phyloP scores from a whole-genome alignment of 2,888 invertebrate genomes.

The Eupithecia subfuscata region DNA sequence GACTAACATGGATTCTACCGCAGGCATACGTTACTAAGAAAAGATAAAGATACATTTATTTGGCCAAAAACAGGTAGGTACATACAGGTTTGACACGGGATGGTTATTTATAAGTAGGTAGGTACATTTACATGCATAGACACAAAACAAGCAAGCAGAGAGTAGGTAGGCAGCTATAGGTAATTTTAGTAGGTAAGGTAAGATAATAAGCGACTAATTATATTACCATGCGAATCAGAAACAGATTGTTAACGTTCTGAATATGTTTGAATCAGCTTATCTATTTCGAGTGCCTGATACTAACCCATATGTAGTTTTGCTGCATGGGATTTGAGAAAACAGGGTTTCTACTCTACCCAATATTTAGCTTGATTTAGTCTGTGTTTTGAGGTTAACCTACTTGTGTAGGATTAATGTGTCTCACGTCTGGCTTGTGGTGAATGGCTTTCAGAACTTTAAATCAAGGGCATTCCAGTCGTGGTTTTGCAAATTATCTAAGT shows the following conservation, averaged over 20 bases:
- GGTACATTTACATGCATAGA: too few species aligned
- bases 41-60: too few species aligned
- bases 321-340: background rate
- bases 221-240: background rate
- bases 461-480: slow-evolving; percentile 1
- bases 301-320: background rate
- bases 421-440: slow-evolving; percentile 35
- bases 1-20: too few species aligned
- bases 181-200: too few species aligned
- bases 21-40: too few species aligned
- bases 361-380: slow-evolving; percentile 56
- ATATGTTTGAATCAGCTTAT: background rate
- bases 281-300: background rate
- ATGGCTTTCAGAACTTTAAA: slow-evolving; percentile 7
- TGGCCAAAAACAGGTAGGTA: too few species aligned
- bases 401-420: slow-evolving; percentile 47
- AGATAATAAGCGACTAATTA: too few species aligned
- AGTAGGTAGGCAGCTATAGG: too few species aligned
- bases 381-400: slow-evolving; percentile 61
- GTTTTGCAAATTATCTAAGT: background rate
- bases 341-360: slow-evolving; percentile 44
- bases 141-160: too few species aligned
- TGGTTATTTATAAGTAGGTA: too few species aligned
- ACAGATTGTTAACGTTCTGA: background rate
- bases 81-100: too few species aligned